Percentiles rank a stretch among this genome's conserved stretches.
These are phyloP conservation scores for Phortica variegata DNA, from an alignment of 1,140 invertebrate genomes.

Conservation along the genomic window DNA sequence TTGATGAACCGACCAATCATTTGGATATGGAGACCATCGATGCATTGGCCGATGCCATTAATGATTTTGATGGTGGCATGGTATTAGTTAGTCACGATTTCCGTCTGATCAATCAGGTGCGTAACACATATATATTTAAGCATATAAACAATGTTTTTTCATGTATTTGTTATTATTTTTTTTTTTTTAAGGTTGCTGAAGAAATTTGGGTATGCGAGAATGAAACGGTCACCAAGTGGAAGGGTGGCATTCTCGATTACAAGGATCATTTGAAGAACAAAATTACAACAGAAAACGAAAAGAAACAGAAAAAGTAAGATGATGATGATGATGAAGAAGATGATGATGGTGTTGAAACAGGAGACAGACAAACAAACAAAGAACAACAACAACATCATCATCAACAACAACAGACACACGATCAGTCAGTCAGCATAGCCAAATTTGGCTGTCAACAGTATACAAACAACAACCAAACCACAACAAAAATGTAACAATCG, in stretches of 20 bases:
- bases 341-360: no score
- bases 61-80: constrained; percentile 97
- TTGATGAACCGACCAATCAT: constrained; percentile 99
- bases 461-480: constrained; percentile 4
- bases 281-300: constrained; percentile 48
- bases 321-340: no score
- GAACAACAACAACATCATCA: constrained; percentile 4
- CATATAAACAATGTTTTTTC: background rate
- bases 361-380: constrained; percentile 40
- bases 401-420: no score
- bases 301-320: constrained; percentile 49
- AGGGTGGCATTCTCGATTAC: constrained; percentile 92
- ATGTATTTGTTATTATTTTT: constrained; percentile 1
- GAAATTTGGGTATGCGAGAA: constrained; percentile 99
- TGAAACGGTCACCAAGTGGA: constrained; percentile 93
- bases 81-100: constrained; percentile 97
- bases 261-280: constrained; percentile 85
- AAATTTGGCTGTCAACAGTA: no score
- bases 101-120: constrained; percentile 95
- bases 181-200: constrained; percentile 80
- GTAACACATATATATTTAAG: constrained; percentile 6
- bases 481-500: no score
- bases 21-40: constrained; percentile 99
- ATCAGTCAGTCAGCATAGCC: no score
- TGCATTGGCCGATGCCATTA: constrained; percentile 95